These are phyloP conservation scores for Lutraria rhynchaena DNA, from an alignment of 1,140 invertebrate genomes.

Conservation along the genomic window DNA sequence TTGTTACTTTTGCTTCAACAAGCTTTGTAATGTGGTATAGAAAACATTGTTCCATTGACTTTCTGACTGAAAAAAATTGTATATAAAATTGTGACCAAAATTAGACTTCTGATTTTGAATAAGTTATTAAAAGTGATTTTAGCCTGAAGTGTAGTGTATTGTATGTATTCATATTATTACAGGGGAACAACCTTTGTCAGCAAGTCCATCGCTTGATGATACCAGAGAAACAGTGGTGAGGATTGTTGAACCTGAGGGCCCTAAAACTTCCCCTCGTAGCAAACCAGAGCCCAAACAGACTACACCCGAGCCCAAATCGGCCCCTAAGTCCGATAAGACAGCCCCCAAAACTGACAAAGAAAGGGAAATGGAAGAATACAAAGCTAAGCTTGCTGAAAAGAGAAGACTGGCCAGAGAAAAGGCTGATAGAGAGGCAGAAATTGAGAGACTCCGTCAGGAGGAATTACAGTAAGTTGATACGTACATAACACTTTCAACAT, in stretches of 20 bases:
- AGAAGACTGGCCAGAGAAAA: slow-evolving; percentile 78
- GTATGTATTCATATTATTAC: too few relatives aligned
- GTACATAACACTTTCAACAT: background rate
- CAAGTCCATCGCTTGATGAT: background rate
- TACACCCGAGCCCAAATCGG: slow-evolving; percentile 37
- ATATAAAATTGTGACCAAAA: too few relatives aligned
- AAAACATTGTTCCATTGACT: too few relatives aligned
- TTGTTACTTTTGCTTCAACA: too few relatives aligned
- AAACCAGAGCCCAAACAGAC: slow-evolving; percentile 35
- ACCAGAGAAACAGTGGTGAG: slow-evolving; percentile 6
- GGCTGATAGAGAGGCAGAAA: slow-evolving; percentile 78
- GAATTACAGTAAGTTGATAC: slow-evolving; percentile 66
- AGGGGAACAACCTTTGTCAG: background rate
- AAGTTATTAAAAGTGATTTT: too few relatives aligned
- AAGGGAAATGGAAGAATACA: slow-evolving; percentile 77
- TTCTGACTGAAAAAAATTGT: too few relatives aligned
- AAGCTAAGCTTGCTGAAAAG: slow-evolving; percentile 79
- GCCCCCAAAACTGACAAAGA: slow-evolving; percentile 64
- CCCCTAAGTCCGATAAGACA: slow-evolving; percentile 31
- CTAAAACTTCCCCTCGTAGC: background rate
- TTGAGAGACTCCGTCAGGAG: slow-evolving; percentile 76
- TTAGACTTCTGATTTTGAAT: too few relatives aligned
- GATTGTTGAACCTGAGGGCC: background rate
- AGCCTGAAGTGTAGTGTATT: too few relatives aligned
- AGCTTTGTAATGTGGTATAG: too few relatives aligned